Conservation (phyloP, 1,140 invertebrate genomes). For the Linepithema humile region DNA sequence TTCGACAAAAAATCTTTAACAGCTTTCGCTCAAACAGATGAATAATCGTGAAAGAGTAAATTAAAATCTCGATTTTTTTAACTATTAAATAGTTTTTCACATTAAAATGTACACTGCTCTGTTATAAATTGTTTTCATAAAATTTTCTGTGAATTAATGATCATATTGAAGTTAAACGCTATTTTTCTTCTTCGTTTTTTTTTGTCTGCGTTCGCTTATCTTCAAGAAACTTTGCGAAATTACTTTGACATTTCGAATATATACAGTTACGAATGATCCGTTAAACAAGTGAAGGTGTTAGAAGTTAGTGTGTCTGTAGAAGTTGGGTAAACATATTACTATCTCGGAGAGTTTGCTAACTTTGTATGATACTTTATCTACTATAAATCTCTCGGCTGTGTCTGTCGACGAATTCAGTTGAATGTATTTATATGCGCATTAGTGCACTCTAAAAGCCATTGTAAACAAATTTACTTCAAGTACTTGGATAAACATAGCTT, state of each 20-base stretch:
- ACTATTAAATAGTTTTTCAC: neutral
- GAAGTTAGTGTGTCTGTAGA: neutral
- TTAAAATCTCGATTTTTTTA: neutral
- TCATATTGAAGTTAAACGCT: neutral
- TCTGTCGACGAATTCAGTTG: neutral
- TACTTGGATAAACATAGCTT: conserved; percentile 14
- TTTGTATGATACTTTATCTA: conserved; percentile 21
- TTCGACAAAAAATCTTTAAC: neutral
- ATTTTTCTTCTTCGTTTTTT: neutral
- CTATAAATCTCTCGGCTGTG: neutral
- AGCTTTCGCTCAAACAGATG: neutral
- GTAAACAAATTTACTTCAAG: conserved; percentile 8
- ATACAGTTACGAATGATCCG: neutral
- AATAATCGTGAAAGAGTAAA: too few relatives aligned
- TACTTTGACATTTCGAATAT: neutral
- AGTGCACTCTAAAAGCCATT: neutral
- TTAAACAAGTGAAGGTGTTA: neutral
- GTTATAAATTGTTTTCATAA: neutral
- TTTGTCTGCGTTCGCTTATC: neutral
- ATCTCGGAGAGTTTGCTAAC: neutral
- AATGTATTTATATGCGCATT: neutral
- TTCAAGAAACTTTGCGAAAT: neutral
- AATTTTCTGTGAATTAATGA: too few relatives aligned
- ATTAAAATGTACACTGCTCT: neutral
- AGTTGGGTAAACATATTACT: conserved; percentile 3